These are phyloP conservation scores for Hydropsyche tenuis DNA, from an alignment of 1,140 invertebrate genomes.

Conservation along the genomic window DNA sequence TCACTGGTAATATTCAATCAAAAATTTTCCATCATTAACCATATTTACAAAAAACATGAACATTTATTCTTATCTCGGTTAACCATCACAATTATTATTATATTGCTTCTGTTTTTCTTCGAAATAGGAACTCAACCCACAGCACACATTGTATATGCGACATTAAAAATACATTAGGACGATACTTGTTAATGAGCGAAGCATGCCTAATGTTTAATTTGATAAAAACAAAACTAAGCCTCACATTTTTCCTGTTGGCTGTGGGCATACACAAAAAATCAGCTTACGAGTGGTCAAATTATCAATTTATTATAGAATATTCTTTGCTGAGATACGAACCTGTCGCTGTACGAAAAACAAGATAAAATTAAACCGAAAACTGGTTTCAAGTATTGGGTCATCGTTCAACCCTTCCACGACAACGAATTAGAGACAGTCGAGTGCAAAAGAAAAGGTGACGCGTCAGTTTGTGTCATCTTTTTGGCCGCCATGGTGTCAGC, in stretches of 20 bases:
- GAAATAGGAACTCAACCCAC: background rate
- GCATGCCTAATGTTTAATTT: slow-evolving; percentile 40
- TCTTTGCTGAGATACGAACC: too few relatives aligned
- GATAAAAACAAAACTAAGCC: slow-evolving; percentile 24
- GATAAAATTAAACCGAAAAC: too few relatives aligned
- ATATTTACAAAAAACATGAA: too few relatives aligned
- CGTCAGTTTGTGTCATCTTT: slow-evolving; percentile 28
- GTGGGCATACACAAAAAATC: too few relatives aligned
- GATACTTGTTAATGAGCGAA: slow-evolving; percentile 32
- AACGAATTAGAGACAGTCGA: background rate
- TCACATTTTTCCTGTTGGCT: too few relatives aligned
- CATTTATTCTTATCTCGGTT: too few relatives aligned
- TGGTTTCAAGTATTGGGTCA: too few relatives aligned
- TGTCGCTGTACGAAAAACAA: too few relatives aligned
- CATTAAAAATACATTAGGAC: slow-evolving; percentile 46
- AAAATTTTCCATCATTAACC: too few relatives aligned
- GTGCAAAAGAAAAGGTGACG: slow-evolving; percentile 1
- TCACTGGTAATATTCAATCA: too few relatives aligned
- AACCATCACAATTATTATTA: background rate
- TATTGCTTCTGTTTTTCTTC: background rate
- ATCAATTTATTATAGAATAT: too few relatives aligned
- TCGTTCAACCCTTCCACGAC: background rate
- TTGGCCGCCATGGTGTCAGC: background rate
- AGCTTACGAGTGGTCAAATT: too few relatives aligned
- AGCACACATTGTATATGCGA: slow-evolving; percentile 5